Evolutionary conservation across 2,888 invertebrate genomes (phyloP).

Genomic region (Drosophila anomalata): DNA sequence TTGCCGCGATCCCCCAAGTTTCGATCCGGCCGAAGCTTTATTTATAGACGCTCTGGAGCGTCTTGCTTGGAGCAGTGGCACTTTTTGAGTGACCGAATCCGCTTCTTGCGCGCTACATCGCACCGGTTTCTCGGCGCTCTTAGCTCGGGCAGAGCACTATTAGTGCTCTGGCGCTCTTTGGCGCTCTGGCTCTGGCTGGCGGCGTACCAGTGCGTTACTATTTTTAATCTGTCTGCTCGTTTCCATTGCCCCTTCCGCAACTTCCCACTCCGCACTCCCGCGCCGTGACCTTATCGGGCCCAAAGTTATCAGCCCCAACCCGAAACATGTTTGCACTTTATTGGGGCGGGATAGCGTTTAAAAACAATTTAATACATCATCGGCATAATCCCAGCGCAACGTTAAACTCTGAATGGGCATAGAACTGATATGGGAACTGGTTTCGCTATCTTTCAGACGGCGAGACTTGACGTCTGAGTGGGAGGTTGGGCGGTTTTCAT

Average conservation of each 20-base stretch:
- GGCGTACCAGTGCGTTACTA: constrained; percentile 20
- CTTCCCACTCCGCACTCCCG: not conserved
- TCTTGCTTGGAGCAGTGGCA: constrained; percentile 51
- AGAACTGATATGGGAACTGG: constrained; percentile 14
- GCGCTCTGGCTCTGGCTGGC: constrained; percentile 31
- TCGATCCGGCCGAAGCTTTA: constrained; percentile 6
- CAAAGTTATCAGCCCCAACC: constrained; percentile 24
- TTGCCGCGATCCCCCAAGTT: constrained; percentile 3
- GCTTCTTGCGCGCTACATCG: not conserved
- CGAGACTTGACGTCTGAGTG: constrained; percentile 31
- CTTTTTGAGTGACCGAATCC: constrained; percentile 57
- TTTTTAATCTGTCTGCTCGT: constrained; percentile 36
- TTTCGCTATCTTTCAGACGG: constrained; percentile 37
- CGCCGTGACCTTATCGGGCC: constrained; percentile 22
- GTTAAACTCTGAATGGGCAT: constrained; percentile 22
- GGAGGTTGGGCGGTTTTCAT: not conserved
- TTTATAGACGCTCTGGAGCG: constrained; percentile 39
- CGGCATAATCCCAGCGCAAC: constrained; percentile 11
- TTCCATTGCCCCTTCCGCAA: not conserved
- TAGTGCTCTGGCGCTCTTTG: constrained; percentile 12
- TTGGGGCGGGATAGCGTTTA: not conserved
- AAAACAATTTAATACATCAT: not conserved
- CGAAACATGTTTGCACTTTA: constrained; percentile 9
- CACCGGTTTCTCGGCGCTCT: constrained; percentile 3
- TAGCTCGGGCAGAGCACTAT: constrained; percentile 23